Evolutionary conservation across 2,888 invertebrate genomes (phyloP).

Genomic region (Pediacus dermestoides): DNA sequence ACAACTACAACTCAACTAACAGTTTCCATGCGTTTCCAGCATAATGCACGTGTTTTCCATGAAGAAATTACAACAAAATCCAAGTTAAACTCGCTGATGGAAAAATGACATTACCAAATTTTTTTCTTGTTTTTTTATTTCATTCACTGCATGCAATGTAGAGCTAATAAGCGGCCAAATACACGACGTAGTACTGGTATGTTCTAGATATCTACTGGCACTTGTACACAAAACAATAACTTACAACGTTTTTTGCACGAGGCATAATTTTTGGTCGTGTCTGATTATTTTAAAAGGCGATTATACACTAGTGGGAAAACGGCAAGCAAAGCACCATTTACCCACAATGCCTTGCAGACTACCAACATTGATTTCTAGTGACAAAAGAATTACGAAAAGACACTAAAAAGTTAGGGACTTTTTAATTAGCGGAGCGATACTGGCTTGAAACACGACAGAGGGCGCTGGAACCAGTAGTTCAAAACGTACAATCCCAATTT

Average conservation of each 20-base stretch:
- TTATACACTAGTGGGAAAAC: constrained; percentile 43
- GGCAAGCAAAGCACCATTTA: too few relatives aligned
- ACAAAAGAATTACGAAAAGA: constrained; percentile 46
- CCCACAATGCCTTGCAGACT: constrained; percentile 44
- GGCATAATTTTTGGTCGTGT: constrained; percentile 50
- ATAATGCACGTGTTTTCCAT: constrained; percentile 26
- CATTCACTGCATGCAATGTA: constrained; percentile 37
- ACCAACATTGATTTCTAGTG: constrained; percentile 51
- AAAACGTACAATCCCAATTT: too few relatives aligned
- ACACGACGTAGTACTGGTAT: not conserved
- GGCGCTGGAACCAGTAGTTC: too few relatives aligned
- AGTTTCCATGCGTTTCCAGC: constrained; percentile 9
- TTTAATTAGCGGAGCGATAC: constrained; percentile 33
- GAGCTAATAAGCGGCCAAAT: constrained; percentile 26
- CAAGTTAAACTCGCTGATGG: constrained; percentile 32
- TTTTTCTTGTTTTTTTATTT: constrained; percentile 44
- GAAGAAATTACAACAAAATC: constrained; percentile 40
- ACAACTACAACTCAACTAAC: constrained; percentile 10
- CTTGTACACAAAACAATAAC: constrained; percentile 28
- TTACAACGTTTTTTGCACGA: constrained; percentile 48
- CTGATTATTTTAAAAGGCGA: constrained; percentile 29
- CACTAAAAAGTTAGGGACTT: constrained; percentile 48
- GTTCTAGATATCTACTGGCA: constrained; percentile 24
- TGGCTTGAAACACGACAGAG: constrained; percentile 23
- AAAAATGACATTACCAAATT: constrained; percentile 49